Evolutionary conservation across 2,113 vertebrate species (phyloP).

Genomic region (Neolamprologus brichardi): DNA sequence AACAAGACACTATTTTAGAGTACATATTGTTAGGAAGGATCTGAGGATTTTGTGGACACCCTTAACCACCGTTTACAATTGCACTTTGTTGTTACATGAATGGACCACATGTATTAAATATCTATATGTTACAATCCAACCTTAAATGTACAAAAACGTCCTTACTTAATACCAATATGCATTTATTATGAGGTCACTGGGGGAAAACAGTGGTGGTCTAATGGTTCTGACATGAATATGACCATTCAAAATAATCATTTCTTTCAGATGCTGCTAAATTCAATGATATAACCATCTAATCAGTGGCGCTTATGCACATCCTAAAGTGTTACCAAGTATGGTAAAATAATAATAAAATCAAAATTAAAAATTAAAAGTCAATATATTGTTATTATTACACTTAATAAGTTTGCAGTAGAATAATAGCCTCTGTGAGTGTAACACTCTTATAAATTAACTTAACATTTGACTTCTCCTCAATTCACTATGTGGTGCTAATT

Average conservation of each 20-base stretch:
- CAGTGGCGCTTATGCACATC: fast-evolving
- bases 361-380: neutral
- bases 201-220: neutral
- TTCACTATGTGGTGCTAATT: neutral
- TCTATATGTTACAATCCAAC: neutral
- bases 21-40: neutral
- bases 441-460: neutral
- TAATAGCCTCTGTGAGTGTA: neutral
- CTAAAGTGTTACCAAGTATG: neutral
- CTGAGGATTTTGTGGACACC: neutral
- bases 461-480: neutral
- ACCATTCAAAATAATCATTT: neutral
- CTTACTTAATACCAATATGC: neutral
- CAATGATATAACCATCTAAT: neutral
- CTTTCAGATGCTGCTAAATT: neutral
- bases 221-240: neutral
- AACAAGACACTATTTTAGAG: neutral
- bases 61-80: neutral
- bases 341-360: neutral
- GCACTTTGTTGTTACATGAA: neutral
- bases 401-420: neutral
- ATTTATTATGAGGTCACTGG: neutral
- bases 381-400: neutral
- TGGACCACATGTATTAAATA: neutral
- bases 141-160: neutral